phyloP scores from a whole-genome alignment of 2,888 invertebrate species.

The Chydorus sphaericus region DNA sequence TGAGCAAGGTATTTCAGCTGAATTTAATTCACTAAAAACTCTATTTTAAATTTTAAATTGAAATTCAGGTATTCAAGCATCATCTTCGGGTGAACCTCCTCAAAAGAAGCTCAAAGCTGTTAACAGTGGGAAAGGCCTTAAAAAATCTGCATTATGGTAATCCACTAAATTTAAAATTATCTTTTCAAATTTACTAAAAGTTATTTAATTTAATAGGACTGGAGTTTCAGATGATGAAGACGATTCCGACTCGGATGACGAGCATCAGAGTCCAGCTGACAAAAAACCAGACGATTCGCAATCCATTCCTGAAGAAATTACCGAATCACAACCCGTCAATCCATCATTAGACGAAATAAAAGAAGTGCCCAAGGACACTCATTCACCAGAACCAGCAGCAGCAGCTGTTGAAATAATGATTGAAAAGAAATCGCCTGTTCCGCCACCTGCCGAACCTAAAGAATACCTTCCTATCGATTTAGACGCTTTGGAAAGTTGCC shows the following conservation, averaged over 20 bases:
- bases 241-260: constrained; percentile 5
- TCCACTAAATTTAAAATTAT: too few relatives aligned
- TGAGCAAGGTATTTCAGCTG: constrained; percentile 57
- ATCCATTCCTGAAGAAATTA: neutral
- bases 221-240: constrained; percentile 11
- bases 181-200: too few relatives aligned
- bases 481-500: constrained; percentile 20
- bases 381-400: neutral
- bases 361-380: neutral
- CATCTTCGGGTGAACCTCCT: neutral
- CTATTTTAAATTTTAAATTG: neutral
- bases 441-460: neutral
- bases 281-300: neutral
- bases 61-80: neutral
- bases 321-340: neutral
- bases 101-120: constrained; percentile 4
- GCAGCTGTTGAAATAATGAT: neutral
- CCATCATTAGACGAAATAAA: neutral
- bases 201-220: neutral
- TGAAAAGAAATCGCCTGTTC: neutral
- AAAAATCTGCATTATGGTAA: constrained; percentile 12
- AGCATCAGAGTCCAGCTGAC: neutral
- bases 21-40: too few relatives aligned
- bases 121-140: neutral
- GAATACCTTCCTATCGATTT: constrained; percentile 19